Conservation (phyloP, 37 sponge, comb jelly and placozoan genomes). For the Hexactinellida sp. region DNA sequence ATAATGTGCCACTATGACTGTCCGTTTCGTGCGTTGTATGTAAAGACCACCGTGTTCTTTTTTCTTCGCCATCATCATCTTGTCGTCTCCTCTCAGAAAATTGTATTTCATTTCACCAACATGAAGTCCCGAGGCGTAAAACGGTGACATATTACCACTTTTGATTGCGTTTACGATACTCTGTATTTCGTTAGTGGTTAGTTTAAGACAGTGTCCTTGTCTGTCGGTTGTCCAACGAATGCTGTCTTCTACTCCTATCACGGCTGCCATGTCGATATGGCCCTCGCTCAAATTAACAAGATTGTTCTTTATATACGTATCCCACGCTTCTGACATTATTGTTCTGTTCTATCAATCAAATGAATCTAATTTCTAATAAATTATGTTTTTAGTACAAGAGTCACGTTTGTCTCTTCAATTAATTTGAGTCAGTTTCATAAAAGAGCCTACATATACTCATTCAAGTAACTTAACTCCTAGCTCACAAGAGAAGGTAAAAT, state of each 20-base stretch:
- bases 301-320: neutral
- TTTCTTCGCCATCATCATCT: constrained; percentile 10
- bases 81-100: neutral
- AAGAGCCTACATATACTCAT: too few species aligned
- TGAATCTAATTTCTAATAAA: too few species aligned
- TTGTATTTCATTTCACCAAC: constrained; percentile 4
- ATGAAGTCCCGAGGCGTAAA: neutral
- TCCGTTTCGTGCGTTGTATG: neutral
- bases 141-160: neutral
- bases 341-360: too few species aligned
- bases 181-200: neutral
- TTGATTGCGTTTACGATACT: neutral
- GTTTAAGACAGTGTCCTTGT: neutral
- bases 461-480: too few species aligned
- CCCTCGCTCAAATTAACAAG: constrained; percentile 13
- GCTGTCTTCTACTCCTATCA: neutral
- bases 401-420: too few species aligned
- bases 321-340: neutral
- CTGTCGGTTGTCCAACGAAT: constrained; percentile 1
- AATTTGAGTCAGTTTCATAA: too few species aligned
- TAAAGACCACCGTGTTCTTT: neutral
- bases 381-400: too few species aligned
- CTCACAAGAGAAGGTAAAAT: too few species aligned
- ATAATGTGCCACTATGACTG: neutral
- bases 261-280: neutral